Conservation (phyloP, 2,888 invertebrate genomes). For the Auanema sp. region DNA sequence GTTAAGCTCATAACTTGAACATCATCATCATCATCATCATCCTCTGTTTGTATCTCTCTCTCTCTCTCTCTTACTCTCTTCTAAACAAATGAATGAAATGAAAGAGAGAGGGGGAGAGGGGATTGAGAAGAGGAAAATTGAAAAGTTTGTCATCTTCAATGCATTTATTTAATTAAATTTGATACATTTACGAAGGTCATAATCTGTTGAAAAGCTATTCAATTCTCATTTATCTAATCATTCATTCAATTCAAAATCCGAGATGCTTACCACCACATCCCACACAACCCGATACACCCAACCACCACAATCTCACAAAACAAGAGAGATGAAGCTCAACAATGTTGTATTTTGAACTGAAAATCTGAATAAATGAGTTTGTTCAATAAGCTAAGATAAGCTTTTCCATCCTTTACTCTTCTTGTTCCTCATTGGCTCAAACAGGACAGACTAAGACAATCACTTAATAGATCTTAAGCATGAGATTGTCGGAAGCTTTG, state of each 20-base stretch:
- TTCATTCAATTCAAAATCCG: neutral
- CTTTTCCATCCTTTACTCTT: too few relatives aligned
- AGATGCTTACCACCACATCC: neutral
- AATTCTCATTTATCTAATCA: neutral
- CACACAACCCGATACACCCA: neutral
- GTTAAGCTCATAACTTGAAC: constrained; percentile 18
- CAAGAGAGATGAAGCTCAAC: too few relatives aligned
- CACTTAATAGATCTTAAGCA: too few relatives aligned
- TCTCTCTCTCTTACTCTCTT: constrained; percentile 7
- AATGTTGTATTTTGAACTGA: too few relatives aligned
- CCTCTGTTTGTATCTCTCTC: too few relatives aligned
- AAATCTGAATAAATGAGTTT: too few relatives aligned
- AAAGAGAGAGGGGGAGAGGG: neutral
- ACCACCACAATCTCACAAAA: too few relatives aligned
- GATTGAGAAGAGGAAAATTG: neutral
- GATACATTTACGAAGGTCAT: neutral
- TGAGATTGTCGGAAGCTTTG: neutral
- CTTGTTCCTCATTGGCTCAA: too few relatives aligned
- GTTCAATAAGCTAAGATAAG: too few relatives aligned
- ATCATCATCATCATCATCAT: constrained; percentile 8
- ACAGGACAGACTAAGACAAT: too few relatives aligned
- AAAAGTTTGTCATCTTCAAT: too few relatives aligned
- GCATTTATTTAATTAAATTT: too few relatives aligned
- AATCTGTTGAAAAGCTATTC: neutral
- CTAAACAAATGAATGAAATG: constrained; percentile 16